Evolutionary conservation across 2,113 vertebrate species (phyloP).

Genomic region (Lathamus discolor): DNA sequence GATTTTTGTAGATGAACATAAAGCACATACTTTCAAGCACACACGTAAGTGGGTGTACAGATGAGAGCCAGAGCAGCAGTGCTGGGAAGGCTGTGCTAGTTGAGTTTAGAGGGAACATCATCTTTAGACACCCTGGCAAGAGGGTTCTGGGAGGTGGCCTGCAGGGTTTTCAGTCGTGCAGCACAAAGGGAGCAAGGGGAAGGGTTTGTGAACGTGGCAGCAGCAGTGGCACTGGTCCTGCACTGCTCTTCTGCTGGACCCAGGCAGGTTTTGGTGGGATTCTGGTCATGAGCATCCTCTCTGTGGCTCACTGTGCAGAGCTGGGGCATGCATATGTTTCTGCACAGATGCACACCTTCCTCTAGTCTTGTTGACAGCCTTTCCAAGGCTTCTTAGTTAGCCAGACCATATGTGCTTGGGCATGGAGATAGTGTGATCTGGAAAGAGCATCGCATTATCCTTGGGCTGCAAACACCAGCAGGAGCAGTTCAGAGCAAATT

Average conservation of each 20-base stretch:
- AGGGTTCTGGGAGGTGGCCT: not conserved
- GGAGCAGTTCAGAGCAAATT: not conserved
- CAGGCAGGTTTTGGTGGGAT: not conserved
- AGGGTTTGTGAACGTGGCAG: not conserved
- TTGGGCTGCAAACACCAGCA: conserved; percentile 36
- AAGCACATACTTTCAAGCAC: not conserved
- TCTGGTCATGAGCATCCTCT: not conserved
- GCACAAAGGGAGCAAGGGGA: not conserved
- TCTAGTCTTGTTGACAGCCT: conserved; percentile 49
- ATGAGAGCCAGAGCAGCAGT: not conserved
- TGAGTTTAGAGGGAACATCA: not conserved
- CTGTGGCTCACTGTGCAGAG: not conserved
- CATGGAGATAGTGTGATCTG: conserved; percentile 33
- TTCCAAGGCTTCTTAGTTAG: conserved; percentile 53
- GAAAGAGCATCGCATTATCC: conserved; percentile 51
- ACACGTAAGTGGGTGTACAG: not conserved
- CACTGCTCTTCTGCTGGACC: not conserved
- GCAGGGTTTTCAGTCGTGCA: not conserved
- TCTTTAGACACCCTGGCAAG: not conserved
- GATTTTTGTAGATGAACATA: not conserved
- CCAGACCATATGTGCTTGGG: conserved; percentile 60
- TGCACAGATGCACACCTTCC: conserved; percentile 60
- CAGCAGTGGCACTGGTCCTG: not conserved
- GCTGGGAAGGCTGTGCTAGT: not conserved
- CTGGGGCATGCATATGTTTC: conserved; percentile 30